Conservation (phyloP, 92 coral and sea anemone genomes). For the Actinernus sp. region DNA sequence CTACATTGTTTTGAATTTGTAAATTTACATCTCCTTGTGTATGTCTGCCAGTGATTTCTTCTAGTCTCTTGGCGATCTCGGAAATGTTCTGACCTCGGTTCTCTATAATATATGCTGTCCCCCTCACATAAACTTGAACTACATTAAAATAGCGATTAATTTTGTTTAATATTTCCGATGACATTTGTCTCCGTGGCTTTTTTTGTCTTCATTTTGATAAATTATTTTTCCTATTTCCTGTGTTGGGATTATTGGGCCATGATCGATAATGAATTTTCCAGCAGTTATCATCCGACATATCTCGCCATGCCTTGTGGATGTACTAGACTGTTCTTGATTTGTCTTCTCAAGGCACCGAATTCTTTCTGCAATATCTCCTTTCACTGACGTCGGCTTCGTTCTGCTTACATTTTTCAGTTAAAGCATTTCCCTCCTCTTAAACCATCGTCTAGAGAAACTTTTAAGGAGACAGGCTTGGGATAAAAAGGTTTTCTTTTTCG, state of each 20-base stretch:
- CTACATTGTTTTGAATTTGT: slow-evolving; percentile 9
- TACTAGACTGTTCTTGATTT: background rate
- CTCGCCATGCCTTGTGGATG: background rate
- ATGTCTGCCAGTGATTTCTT: background rate
- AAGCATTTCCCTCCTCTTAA: background rate
- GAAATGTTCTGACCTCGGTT: slow-evolving; percentile 12
- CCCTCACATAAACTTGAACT: no score
- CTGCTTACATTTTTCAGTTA: slow-evolving; percentile 6
- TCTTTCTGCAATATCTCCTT: background rate
- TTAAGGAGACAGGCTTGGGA: background rate
- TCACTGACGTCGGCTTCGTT: background rate
- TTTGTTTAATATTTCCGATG: background rate
- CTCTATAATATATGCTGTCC: no score
- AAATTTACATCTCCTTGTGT: slow-evolving; percentile 2
- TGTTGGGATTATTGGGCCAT: background rate
- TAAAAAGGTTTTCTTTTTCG: no score
- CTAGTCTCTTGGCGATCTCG: slow-evolving; percentile 15
- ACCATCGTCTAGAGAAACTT: slow-evolving; percentile 1
- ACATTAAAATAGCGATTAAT: background rate
- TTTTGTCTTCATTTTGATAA: background rate
- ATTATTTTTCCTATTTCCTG: background rate
- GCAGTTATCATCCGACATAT: background rate
- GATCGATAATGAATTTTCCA: background rate
- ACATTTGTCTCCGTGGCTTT: background rate
- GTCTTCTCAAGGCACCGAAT: background rate